These are phyloP conservation scores for Elaeidobius kamerunicus DNA, from an alignment of 2,888 invertebrate species.

Conservation along the genomic window DNA sequence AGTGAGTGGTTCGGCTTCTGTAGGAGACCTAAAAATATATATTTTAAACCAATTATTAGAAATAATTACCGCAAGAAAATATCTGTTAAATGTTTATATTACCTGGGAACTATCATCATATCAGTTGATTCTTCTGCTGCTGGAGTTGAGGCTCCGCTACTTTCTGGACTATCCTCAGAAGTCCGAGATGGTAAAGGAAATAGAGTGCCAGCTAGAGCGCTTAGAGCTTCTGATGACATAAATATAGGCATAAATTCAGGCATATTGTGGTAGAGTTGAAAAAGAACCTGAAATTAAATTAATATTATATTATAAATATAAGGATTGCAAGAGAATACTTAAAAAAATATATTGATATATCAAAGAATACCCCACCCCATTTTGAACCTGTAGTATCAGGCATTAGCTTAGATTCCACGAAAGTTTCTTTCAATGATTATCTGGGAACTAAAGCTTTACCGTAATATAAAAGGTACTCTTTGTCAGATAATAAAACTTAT, in stretches of 20 bases:
- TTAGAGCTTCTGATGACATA: slow-evolving; percentile 87
- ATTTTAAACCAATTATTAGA: neutral
- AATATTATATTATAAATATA: neutral
- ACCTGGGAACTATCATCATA: slow-evolving; percentile 24
- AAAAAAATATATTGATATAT: too few species aligned
- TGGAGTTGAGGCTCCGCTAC: slow-evolving; percentile 78
- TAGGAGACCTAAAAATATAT: slow-evolving; percentile 39
- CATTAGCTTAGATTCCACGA: too few species aligned
- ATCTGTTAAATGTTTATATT: neutral
- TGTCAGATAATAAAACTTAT: too few species aligned
- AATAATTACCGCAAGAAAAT: neutral
- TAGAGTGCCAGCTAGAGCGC: slow-evolving; percentile 79
- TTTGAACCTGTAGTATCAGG: too few species aligned
- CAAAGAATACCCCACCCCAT: too few species aligned
- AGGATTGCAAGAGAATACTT: neutral
- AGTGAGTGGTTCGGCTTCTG: slow-evolving; percentile 55
- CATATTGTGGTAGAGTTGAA: slow-evolving; percentile 93
- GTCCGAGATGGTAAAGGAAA: slow-evolving; percentile 60
- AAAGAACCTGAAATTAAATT: slow-evolving; percentile 65
- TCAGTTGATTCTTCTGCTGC: slow-evolving; percentile 46
- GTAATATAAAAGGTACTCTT: too few species aligned
- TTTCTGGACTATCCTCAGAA: slow-evolving; percentile 62
- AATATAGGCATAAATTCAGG: slow-evolving; percentile 90
- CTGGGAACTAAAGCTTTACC: too few species aligned
- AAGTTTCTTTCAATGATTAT: too few species aligned